phyloP scores from a whole-genome alignment of 2,888 invertebrate genomes.

The Blastobasis adustella region DNA sequence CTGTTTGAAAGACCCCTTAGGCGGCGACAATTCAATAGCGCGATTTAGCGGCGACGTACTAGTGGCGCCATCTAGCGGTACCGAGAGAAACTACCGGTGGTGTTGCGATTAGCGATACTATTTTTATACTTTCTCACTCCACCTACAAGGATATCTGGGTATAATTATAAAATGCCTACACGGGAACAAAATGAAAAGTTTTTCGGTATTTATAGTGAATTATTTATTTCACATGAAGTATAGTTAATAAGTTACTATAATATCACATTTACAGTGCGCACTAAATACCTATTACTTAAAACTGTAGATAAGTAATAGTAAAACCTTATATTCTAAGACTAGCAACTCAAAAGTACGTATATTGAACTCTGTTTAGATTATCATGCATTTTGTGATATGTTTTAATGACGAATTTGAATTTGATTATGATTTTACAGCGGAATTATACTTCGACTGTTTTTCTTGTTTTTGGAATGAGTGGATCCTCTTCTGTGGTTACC shows the following conservation, averaged over 20 bases:
- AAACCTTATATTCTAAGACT: slow-evolving; percentile 61
- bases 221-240: slow-evolving; percentile 44
- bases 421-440: slow-evolving; percentile 8
- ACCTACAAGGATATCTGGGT: no score
- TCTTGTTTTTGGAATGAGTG: slow-evolving; percentile 62
- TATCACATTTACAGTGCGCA: slow-evolving; percentile 68
- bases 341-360: slow-evolving; percentile 50
- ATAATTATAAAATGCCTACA: no score
- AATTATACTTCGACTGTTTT: slow-evolving; percentile 66
- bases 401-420: slow-evolving; percentile 21
- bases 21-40: no score
- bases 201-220: neutral
- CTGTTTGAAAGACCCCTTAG: no score
- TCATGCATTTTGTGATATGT: slow-evolving; percentile 64
- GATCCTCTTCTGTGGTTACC: slow-evolving; percentile 57
- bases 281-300: slow-evolving; percentile 26
- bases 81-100: no score
- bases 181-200: no score
- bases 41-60: no score
- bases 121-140: no score
- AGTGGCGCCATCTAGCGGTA: no score
- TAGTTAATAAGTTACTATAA: slow-evolving; percentile 55
- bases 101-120: no score
- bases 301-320: neutral
- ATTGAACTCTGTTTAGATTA: slow-evolving; percentile 54